phyloP scores from a whole-genome alignment of 2,113 vertebrate species.

The Nansenia antarctica region DNA sequence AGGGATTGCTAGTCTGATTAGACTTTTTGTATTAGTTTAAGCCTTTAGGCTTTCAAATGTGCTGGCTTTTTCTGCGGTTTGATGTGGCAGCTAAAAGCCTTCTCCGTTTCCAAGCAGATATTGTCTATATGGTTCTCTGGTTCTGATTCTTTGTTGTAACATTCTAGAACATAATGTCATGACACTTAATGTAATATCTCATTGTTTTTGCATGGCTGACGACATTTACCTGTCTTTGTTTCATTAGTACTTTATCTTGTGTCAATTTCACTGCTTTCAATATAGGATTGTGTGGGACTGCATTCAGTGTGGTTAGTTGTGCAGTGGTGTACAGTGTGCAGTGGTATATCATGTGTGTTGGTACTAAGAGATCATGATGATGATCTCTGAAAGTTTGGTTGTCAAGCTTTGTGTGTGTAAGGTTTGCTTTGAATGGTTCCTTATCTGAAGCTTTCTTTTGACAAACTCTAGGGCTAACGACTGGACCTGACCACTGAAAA shows the following conservation, averaged over 20 bases:
- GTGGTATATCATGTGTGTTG: not conserved
- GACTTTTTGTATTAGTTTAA: conserved; percentile 99
- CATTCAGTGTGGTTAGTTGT: not conserved
- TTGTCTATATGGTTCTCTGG: conserved; percentile 55
- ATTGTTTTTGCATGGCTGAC: conserved; percentile 62
- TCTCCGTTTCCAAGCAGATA: conserved; percentile 63
- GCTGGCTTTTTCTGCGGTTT: conserved; percentile 48
- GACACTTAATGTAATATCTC: conserved; percentile 50
- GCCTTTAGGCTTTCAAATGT: conserved; percentile 85
- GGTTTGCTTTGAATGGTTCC: not conserved
- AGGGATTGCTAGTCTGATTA: conserved; percentile 99
- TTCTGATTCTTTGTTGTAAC: conserved; percentile 56
- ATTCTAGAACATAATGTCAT: conserved; percentile 52
- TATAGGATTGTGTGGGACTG: not conserved
- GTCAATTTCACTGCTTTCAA: conserved; percentile 46
- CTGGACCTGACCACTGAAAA: too few relatives aligned
- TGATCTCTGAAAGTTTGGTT: not conserved
- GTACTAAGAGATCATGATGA: not conserved
- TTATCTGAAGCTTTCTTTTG: not conserved
- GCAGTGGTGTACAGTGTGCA: conserved; percentile 1
- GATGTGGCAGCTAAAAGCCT: conserved; percentile 63
- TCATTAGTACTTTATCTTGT: conserved; percentile 44
- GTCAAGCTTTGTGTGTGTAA: not conserved
- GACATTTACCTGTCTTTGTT: conserved; percentile 67
- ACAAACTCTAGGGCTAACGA: too few relatives aligned